Conservation (phyloP, 2,113 vertebrate genomes). For the Pseudorectes ferrugineus region DNA sequence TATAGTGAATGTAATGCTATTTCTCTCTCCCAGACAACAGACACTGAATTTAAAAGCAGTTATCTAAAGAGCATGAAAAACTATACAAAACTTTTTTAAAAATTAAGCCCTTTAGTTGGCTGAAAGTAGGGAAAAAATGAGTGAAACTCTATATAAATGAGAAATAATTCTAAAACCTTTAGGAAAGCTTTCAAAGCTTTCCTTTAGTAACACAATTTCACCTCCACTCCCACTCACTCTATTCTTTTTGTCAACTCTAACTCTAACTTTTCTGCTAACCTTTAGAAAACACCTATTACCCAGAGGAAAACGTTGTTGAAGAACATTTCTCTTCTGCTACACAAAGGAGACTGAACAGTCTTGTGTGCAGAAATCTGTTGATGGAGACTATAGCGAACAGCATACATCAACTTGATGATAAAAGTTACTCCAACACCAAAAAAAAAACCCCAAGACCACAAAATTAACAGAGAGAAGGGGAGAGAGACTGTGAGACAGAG, state of each 20-base stretch:
- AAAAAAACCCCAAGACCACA: neutral
- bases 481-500: neutral
- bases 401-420: neutral
- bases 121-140: neutral
- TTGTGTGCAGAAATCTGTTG: neutral
- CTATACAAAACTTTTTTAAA: neutral
- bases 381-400: accelerated
- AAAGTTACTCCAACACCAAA: neutral
- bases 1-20: neutral
- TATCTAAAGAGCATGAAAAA: neutral
- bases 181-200: neutral
- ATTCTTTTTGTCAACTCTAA: neutral
- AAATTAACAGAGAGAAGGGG: neutral
- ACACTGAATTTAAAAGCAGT: neutral
- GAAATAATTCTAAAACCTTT: neutral
- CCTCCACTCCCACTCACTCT: neutral
- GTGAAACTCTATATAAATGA: neutral
- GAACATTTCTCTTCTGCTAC: neutral
- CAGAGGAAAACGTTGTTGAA: neutral
- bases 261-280: neutral
- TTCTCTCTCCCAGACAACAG: neutral
- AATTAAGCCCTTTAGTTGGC: neutral
- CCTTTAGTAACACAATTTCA: neutral
- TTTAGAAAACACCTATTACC: neutral
- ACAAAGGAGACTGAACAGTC: neutral